Percentiles rank a stretch among this genome's conserved stretches.
Evolutionary conservation across 2,113 vertebrate genomes (phyloP).

Genomic region (Galemys pyrenaicus): DNA sequence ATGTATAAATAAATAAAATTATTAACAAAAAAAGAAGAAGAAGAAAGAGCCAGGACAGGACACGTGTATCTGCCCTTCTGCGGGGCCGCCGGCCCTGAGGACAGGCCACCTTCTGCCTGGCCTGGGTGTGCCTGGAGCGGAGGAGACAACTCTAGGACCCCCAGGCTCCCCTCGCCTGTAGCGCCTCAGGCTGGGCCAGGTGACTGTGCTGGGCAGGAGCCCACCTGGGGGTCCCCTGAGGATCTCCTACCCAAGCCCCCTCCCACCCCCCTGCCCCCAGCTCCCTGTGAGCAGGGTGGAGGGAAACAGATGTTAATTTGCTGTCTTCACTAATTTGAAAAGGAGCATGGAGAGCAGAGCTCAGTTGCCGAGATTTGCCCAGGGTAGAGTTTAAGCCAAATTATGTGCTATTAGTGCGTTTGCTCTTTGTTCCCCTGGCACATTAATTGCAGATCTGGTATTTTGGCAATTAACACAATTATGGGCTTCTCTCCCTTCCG

Average conservation of each 20-base stretch:
- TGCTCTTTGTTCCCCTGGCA: constrained; percentile 84
- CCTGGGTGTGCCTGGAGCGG: neutral
- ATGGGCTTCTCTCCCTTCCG: constrained; percentile 68
- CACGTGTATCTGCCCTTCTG: neutral
- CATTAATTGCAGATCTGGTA: constrained; percentile 86
- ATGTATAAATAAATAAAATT: too few species aligned
- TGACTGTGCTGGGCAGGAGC: neutral
- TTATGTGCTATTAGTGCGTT: constrained; percentile 82
- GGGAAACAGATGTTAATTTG: constrained; percentile 81
- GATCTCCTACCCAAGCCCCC: neutral
- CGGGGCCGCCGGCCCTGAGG: neutral
- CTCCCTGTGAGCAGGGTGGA: constrained; percentile 49
- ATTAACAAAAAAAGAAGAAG: too few species aligned
- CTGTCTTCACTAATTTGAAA: constrained; percentile 84
- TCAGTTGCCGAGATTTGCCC: constrained; percentile 68
- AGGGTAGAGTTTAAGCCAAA: constrained; percentile 82
- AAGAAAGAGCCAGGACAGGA: too few species aligned
- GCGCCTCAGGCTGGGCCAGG: neutral
- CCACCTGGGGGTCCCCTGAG: neutral
- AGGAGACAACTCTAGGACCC: neutral
- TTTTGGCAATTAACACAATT: constrained; percentile 86
- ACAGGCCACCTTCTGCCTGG: neutral
- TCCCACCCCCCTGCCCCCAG: neutral
- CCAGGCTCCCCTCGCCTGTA: neutral
- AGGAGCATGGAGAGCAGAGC: constrained; percentile 81